Evolutionary conservation across 2,797 vertebrate genomes (phyloP), one percentile per base, ranked within the genome.

Genomic region (Anguilla anguilla): DNA sequence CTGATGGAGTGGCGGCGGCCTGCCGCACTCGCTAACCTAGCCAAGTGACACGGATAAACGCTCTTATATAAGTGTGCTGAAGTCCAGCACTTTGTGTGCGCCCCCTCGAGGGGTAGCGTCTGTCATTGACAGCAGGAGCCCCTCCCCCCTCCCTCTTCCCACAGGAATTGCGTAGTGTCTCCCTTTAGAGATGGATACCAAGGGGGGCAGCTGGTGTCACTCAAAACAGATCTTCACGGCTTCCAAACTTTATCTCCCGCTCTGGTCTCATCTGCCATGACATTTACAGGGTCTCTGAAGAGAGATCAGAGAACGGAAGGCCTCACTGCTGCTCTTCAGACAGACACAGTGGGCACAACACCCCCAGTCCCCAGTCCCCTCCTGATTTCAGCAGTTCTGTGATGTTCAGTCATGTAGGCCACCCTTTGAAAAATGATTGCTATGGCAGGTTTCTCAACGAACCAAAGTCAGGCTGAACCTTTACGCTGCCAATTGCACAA

Each of bases 241-340:
- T 79, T 67, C 43, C n/a, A 59, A 35, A n/a, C 79, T 53, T n/a
- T 31, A 11, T 64, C 22, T n/a, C 49, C 46, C 43, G 25, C 25
- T 22, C 79, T 43, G 22, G 51, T 25, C 53, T 31, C 46, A 51
- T 49, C 77, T 83, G 39, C 43, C 77, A 10, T 51, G 31, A 67
- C 79, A 87, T 86, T 86, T 86, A 86, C 86, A 83, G 59, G 51
- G 25, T 49, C 39, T 69, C 31, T 83, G 79, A 53, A 69, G 79
- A 64, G 61, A 57, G 57, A 69, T 28, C 79, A 28, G 22, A 57
- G 81, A 59, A 7, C 4, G 39, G 43, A 43, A n/a, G 43, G 46
- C n/a, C 57, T 19, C 6, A 25, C 2, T 0, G 79, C 53, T 2
- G 2, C 11, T 31, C 51, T 51, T 83, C 49, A 46, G 25, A 5